Evolutionary conservation across 1,140 invertebrate genomes (phyloP).

Genomic region (Drosophila kikkawai): DNA sequence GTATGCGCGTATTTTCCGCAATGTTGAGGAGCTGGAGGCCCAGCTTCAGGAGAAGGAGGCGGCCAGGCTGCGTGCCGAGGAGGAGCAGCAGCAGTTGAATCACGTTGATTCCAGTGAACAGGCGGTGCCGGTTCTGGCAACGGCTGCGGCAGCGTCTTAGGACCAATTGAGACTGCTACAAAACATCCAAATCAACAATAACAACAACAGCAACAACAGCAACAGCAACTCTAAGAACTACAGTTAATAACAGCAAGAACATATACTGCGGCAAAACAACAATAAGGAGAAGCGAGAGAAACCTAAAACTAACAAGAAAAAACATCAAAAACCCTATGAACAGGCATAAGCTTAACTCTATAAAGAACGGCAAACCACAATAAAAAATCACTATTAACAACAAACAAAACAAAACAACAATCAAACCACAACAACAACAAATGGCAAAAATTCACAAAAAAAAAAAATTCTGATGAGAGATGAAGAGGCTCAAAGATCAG

Average conservation of each 20-base stretch:
- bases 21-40: slow-evolving; percentile 70
- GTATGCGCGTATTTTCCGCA: slow-evolving; percentile 89
- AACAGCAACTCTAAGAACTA: slow-evolving; percentile 30
- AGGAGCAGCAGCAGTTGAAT: slow-evolving; percentile 73
- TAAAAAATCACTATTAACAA: slow-evolving; percentile 53
- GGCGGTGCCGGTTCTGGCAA: slow-evolving; percentile 30
- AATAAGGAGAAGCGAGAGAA: slow-evolving; percentile 42
- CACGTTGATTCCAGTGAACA: slow-evolving; percentile 65
- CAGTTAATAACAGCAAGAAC: slow-evolving; percentile 39
- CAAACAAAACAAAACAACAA: slow-evolving; percentile 27
- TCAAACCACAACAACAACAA: slow-evolving; percentile 38
- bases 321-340: slow-evolving; percentile 42
- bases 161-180: slow-evolving; percentile 55
- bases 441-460: slow-evolving; percentile 14
- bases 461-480: slow-evolving; percentile 23
- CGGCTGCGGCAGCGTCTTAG: slow-evolving; percentile 65
- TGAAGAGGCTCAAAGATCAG: slow-evolving; percentile 17
- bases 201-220: slow-evolving; percentile 23
- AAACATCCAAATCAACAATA: slow-evolving; percentile 26
- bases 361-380: slow-evolving; percentile 53
- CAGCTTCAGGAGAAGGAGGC: slow-evolving; percentile 75
- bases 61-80: slow-evolving; percentile 66
- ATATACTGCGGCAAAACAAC: slow-evolving; percentile 37
- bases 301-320: slow-evolving; percentile 28
- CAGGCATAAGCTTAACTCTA: slow-evolving; percentile 61